These are phyloP conservation scores for Ophonus ardosiacus DNA, from an alignment of 2,888 invertebrate genomes.

Conservation along the genomic window DNA sequence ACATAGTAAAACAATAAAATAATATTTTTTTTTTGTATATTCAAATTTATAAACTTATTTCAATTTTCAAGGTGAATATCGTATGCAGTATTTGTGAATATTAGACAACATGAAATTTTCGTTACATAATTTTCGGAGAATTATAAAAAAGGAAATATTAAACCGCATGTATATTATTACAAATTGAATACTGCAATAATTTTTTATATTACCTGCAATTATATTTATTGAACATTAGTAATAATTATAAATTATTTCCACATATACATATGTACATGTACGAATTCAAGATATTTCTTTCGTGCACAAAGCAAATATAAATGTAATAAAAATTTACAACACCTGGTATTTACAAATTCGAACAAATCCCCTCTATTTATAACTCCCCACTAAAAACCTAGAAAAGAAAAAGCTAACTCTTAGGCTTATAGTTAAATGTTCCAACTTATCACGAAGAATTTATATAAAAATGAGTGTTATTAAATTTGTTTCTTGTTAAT, in stretches of 20 bases:
- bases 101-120: too few relatives aligned
- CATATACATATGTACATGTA: neutral
- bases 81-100: too few relatives aligned
- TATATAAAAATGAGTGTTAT: conserved; percentile 8
- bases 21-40: too few relatives aligned
- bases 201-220: too few relatives aligned
- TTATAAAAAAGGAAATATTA: too few relatives aligned
- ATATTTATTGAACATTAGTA: too few relatives aligned
- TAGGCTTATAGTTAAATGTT: neutral
- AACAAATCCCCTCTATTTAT: neutral
- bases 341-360: neutral
- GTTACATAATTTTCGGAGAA: too few relatives aligned
- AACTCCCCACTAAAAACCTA: neutral
- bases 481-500: neutral
- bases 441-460: neutral
- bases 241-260: neutral
- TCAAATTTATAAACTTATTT: too few relatives aligned
- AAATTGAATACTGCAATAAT: too few relatives aligned
- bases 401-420: neutral
- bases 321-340: neutral
- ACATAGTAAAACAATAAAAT: too few relatives aligned
- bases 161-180: too few relatives aligned
- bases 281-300: neutral
- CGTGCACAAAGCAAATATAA: neutral
- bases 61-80: too few relatives aligned